Percentiles rank a stretch among this genome's conserved stretches.
Conservation (phyloP, 2,888 invertebrate genomes). For the Pomacea canaliculata region DNA sequence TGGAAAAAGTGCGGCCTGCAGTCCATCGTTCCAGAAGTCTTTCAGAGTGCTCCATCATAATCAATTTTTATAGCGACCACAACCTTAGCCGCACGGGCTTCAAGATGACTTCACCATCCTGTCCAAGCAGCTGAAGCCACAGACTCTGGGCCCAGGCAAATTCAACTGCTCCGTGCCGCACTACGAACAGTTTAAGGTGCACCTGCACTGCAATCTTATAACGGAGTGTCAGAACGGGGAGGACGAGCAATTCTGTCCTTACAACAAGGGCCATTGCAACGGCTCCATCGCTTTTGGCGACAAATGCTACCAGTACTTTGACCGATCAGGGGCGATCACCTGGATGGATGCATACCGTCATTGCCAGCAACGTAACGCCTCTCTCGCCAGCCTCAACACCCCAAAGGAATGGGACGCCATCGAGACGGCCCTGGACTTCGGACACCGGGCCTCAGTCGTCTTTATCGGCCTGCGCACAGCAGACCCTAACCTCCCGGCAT, state of each 20-base stretch:
- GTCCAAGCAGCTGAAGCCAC: background rate
- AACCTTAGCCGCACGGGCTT: slow-evolving; percentile 19
- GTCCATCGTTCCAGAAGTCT: slow-evolving; percentile 22
- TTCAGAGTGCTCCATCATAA: slow-evolving; percentile 7
- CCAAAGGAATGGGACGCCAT: slow-evolving; percentile 20
- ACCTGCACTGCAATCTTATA: slow-evolving; percentile 22
- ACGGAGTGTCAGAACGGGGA: slow-evolving; percentile 18
- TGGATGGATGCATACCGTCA: slow-evolving; percentile 22
- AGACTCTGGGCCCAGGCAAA: background rate
- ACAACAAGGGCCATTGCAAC: slow-evolving; percentile 20
- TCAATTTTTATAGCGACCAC: slow-evolving; percentile 19
- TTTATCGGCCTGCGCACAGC: slow-evolving; percentile 22
- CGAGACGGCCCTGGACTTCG: slow-evolving; percentile 18
- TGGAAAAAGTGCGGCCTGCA: slow-evolving; percentile 24
- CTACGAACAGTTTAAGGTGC: slow-evolving; percentile 15
- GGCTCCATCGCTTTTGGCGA: slow-evolving; percentile 20
- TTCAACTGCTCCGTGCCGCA: slow-evolving; percentile 19
- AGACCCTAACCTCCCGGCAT: slow-evolving; percentile 15
- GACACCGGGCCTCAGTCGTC: slow-evolving; percentile 22
- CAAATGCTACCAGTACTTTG: slow-evolving; percentile 25
- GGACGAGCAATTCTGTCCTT: slow-evolving; percentile 16
- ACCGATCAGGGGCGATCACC: slow-evolving; percentile 19
- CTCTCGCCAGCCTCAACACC: slow-evolving; percentile 19
- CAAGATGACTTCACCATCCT: slow-evolving; percentile 22
- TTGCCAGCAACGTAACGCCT: slow-evolving; percentile 12